These are phyloP conservation scores for Rhingia campestris DNA, from an alignment of 2,888 invertebrate genomes.

Conservation along the genomic window DNA sequence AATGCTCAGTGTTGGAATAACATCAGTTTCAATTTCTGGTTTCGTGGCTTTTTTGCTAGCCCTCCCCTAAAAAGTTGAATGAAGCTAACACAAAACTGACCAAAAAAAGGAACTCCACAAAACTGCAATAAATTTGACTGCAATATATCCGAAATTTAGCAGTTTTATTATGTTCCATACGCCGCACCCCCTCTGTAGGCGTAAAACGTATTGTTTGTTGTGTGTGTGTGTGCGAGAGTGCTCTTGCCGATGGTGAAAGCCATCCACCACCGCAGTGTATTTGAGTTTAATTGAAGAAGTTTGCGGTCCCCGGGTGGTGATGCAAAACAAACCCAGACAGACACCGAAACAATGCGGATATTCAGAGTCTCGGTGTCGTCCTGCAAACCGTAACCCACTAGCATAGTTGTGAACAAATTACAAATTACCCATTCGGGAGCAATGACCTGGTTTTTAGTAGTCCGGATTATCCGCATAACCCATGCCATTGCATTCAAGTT, in stretches of 20 bases:
- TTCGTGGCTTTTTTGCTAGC: constrained; percentile 35
- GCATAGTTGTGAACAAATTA: constrained; percentile 49
- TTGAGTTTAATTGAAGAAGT: constrained; percentile 72
- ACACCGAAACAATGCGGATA: constrained; percentile 56
- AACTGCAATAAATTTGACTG: constrained; percentile 62
- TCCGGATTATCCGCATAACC: constrained; percentile 47
- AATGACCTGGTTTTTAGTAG: constrained; percentile 50
- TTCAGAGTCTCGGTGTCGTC: constrained; percentile 1
- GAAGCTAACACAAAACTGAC: constrained; percentile 11
- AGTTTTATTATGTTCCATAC: constrained; percentile 51
- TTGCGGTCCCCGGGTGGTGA: constrained; percentile 17
- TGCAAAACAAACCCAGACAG: constrained; percentile 31
- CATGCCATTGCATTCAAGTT: constrained; percentile 36
- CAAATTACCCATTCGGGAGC: constrained; percentile 38
- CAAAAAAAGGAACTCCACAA: constrained; percentile 16
- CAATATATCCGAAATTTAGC: constrained; percentile 56
- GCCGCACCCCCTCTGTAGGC: not conserved
- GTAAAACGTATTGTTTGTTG: constrained; percentile 28
- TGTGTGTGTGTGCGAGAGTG: not conserved
- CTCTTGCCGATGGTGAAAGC: constrained; percentile 3
- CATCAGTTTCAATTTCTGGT: constrained; percentile 69
- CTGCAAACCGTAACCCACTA: constrained; percentile 62
- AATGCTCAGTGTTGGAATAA: constrained; percentile 41
- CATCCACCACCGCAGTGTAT: constrained; percentile 50
- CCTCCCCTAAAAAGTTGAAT: constrained; percentile 17